Percentiles rank a stretch among this genome's conserved stretches.
Conservation (phyloP, 2,888 invertebrate species). For the Hemaris fuciformis region DNA sequence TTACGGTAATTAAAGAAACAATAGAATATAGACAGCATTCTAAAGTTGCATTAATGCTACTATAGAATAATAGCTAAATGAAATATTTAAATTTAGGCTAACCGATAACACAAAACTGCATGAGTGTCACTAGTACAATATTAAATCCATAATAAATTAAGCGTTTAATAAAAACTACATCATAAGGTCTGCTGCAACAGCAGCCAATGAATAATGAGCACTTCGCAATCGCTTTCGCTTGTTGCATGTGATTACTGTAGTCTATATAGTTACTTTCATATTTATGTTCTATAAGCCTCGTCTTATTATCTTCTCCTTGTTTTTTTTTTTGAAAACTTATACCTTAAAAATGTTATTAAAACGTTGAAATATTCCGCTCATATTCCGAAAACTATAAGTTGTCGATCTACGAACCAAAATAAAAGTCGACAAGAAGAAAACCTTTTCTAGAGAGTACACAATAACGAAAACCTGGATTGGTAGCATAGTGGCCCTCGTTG, state of each 20-base stretch:
- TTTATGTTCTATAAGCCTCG: not conserved
- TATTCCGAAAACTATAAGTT: not conserved
- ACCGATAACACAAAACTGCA: not conserved
- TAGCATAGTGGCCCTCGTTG: not conserved
- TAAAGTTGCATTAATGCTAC: not conserved
- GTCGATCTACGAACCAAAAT: not conserved
- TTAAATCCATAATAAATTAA: not conserved
- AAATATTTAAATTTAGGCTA: not conserved
- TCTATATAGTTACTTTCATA: not conserved
- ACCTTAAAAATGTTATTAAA: no score
- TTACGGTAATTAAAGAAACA: not conserved
- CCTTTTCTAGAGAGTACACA: not conserved
- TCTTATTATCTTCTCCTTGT: not conserved
- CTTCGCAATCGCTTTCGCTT: constrained; percentile 53
- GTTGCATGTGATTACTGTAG: constrained; percentile 39
- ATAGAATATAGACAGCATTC: constrained; percentile 2
- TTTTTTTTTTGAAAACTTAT: not conserved
- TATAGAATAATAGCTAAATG: not conserved
- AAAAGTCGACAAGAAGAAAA: not conserved
- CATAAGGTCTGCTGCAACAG: constrained; percentile 12
- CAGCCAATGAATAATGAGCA: constrained; percentile 23
- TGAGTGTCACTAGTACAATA: not conserved
- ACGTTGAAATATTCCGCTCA: not conserved
- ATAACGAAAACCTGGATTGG: not conserved
- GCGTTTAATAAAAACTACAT: not conserved